Base-by-base conservation (phyloP, 2,797 vertebrate genomes). In the Xiphophorus birchmanni region DNA sequence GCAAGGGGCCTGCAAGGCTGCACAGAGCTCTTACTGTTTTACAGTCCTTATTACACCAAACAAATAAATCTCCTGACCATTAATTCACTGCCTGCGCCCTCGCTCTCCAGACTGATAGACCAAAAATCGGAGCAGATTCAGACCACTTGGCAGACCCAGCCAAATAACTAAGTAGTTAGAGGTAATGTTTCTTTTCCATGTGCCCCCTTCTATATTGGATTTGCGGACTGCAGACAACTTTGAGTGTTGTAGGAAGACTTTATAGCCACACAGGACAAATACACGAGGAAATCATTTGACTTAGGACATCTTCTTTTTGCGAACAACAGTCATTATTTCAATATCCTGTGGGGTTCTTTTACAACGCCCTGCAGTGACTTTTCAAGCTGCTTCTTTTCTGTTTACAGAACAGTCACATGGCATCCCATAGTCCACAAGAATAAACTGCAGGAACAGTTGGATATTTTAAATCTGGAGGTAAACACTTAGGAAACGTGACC, bases 41-140 rank as follows among this genome's bases (percentile, higher is more conserved):
- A 97, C 94, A 95, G 94, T 96, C 93, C 92, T 92, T 96, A 94
- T 96, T 96, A 96, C 92, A 96, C 93, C 94, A 96, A 96, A 95
- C 93, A 96, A 97, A 97, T 96, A 97, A 96, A 96, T 96, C 94
- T 97, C 95, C 91, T 93, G 87, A 88, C 94, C 94, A 96, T 96
- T 93, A 96, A 96, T 96, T 95, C 89, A 92, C 35, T 95, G 94
- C 92, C 85, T 88, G 94, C 91, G 83, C 91, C 92, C 88, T 87
- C 86, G 77, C 91, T 91, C 87, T 89, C 77, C 79, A 86, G 89
- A 94, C 93, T 94, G 94, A 94, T 90, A 87, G 92, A 86, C 85
- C 90, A 92, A 90, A 94, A 94, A 91, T 88, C 86, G 69, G 78
- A 90, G 90, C 90, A 88, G 92, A 94, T 94, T 94, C 86, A 82